Evolutionary conservation across 2,797 vertebrate species (phyloP).

Genomic region (Trachops cirrhosus): DNA sequence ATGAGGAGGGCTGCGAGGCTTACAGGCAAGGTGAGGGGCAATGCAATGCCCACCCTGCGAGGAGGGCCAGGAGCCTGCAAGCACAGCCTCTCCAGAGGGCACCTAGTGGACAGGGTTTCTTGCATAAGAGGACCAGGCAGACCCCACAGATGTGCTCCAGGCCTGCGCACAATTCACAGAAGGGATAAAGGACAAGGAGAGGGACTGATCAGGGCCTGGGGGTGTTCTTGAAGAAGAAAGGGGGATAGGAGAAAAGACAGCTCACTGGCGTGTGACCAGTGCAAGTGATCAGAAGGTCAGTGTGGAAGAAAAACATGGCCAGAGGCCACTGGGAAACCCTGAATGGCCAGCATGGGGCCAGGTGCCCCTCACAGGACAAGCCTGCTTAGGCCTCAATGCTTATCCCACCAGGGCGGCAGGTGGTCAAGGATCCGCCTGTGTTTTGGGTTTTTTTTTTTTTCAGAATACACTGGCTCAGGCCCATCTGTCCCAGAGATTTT

Average conservation of each 20-base stretch:
- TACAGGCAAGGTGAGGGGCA: background rate
- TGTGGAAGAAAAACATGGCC: background rate
- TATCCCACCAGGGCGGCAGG: background rate
- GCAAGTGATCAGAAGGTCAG: background rate
- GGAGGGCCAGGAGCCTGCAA: background rate
- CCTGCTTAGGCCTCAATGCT: background rate
- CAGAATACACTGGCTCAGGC: background rate
- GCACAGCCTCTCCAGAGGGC: background rate
- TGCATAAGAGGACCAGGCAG: background rate
- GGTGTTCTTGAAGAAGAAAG: background rate
- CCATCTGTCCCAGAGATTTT: background rate
- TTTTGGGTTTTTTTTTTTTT: too few relatives aligned
- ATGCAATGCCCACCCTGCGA: rapidly evolving
- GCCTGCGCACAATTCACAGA: background rate
- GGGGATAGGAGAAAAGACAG: background rate
- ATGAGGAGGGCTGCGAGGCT: background rate
- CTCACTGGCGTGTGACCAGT: too few relatives aligned
- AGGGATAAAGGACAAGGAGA: background rate
- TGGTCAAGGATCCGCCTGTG: background rate
- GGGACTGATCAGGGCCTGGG: background rate
- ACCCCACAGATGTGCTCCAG: background rate
- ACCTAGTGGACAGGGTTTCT: background rate
- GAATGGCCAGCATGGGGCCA: background rate
- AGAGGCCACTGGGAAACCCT: rapidly evolving
- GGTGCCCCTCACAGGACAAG: background rate